Percentiles rank a stretch among this genome's conserved stretches.
These are phyloP conservation scores for Linepithema humile DNA, from an alignment of 1,140 invertebrate species.

Conservation along the genomic window DNA sequence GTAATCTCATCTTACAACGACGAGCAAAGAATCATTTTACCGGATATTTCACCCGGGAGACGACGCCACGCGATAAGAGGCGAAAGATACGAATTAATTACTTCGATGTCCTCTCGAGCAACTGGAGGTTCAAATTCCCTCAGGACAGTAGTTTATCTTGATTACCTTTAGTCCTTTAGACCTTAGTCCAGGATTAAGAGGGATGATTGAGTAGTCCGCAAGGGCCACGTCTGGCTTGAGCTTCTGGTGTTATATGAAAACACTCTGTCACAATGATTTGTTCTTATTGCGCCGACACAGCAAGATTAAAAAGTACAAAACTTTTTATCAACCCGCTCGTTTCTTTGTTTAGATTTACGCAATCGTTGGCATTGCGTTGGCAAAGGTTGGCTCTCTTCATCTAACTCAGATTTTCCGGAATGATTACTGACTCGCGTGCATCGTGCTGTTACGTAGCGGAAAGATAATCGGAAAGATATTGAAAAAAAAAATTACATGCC, in stretches of 20 bases:
- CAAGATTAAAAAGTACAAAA: slow-evolving; percentile 45
- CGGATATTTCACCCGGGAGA: slow-evolving; percentile 54
- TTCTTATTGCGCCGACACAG: slow-evolving; percentile 22
- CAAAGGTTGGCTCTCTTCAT: too few relatives aligned
- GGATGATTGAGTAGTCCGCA: slow-evolving; percentile 73
- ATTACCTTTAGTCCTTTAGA: slow-evolving; percentile 74
- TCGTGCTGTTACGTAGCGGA: not conserved
- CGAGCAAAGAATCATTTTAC: slow-evolving; percentile 60
- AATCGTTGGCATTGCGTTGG: not conserved
- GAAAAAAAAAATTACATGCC: not conserved
- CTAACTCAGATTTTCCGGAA: not conserved
- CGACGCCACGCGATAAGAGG: slow-evolving; percentile 53
- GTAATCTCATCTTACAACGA: slow-evolving; percentile 57
- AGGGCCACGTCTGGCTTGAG: slow-evolving; percentile 60
- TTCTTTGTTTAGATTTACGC: not conserved
- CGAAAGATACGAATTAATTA: slow-evolving; percentile 74
- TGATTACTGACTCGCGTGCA: not conserved
- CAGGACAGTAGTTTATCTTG: slow-evolving; percentile 73
- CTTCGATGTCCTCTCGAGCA: slow-evolving; percentile 71
- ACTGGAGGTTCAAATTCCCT: slow-evolving; percentile 70
- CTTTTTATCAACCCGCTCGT: slow-evolving; percentile 19
- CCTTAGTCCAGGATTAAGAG: slow-evolving; percentile 72
- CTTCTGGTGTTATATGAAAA: slow-evolving; percentile 72
- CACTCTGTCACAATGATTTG: slow-evolving; percentile 72
- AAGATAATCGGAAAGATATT: slow-evolving; percentile 3